These are phyloP conservation scores for Phalacrocorax carbo DNA, from an alignment of 2,113 vertebrate genomes.

Conservation along the genomic window DNA sequence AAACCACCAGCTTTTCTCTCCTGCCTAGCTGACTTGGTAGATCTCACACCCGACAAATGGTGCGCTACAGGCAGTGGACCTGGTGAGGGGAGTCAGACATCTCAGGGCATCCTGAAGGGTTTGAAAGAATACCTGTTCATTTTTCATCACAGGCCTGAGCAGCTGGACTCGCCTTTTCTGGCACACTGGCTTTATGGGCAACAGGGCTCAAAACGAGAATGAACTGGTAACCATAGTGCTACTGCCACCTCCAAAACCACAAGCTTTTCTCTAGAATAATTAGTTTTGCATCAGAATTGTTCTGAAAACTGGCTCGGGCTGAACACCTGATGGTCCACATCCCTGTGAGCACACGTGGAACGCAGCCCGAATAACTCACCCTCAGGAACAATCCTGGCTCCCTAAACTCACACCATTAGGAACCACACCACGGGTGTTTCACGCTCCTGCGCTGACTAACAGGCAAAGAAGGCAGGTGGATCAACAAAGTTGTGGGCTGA, in stretches of 20 bases:
- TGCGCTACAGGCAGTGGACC: fast-evolving
- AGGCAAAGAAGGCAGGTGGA: background rate
- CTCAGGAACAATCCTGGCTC: background rate
- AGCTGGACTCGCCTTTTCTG: background rate
- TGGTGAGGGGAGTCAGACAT: background rate
- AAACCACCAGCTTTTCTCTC: background rate
- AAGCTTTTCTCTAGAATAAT: background rate
- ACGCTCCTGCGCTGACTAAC: background rate
- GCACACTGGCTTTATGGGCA: background rate
- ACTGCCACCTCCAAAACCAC: background rate
- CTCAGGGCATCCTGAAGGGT: fast-evolving
- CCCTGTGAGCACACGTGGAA: background rate
- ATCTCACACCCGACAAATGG: background rate
- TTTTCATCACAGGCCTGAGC: background rate
- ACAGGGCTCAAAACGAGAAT: background rate
- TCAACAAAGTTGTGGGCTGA: background rate
- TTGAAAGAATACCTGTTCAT: background rate
- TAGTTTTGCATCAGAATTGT: background rate
- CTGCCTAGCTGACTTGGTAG: background rate
- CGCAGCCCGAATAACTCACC: background rate
- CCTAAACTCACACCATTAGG: background rate
- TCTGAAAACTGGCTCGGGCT: background rate
- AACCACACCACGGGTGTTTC: fast-evolving
- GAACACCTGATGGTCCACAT: background rate
- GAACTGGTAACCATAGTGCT: background rate